Evolutionary conservation across 2,888 invertebrate species (phyloP).

Genomic region (Lissonota sp.): DNA sequence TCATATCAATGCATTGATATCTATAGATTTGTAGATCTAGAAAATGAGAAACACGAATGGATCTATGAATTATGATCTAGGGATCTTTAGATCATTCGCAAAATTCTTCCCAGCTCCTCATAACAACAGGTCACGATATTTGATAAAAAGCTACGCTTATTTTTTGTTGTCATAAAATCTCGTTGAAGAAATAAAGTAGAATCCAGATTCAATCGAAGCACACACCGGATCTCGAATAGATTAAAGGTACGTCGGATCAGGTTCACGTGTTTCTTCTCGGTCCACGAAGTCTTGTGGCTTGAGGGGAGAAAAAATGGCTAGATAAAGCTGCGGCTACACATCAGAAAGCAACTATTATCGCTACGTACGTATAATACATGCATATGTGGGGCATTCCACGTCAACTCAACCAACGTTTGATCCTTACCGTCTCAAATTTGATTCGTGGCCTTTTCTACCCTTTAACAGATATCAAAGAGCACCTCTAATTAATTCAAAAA

Average conservation of each 20-base stretch:
- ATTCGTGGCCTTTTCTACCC: not conserved
- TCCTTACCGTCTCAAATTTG: not conserved
- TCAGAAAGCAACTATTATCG: conserved; percentile 49
- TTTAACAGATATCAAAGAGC: too few relatives aligned
- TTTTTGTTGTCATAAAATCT: conserved; percentile 13
- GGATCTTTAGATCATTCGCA: not conserved
- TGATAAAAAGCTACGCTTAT: not conserved
- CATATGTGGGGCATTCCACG: too few relatives aligned
- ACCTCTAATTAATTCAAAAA: too few relatives aligned
- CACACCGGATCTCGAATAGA: conserved; percentile 49
- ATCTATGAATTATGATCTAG: too few relatives aligned
- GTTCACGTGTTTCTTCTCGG: conserved; percentile 64
- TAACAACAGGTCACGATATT: not conserved
- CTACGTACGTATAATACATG: not conserved
- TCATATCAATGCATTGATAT: too few relatives aligned
- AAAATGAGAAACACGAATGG: too few relatives aligned
- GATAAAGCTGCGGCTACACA: not conserved
- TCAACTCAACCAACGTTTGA: too few relatives aligned
- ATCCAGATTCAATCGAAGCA: conserved; percentile 21
- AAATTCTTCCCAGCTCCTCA: not conserved
- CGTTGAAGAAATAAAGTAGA: conserved; percentile 17
- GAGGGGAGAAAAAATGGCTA: conserved; percentile 2
- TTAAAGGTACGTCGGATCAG: conserved; percentile 63
- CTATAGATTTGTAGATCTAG: too few relatives aligned
- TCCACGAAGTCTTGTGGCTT: conserved; percentile 50